A percentile compares a stretch with the other conserved stretches of the same genome.
Conservation (phyloP, 1,140 invertebrate genomes). For the Cyclina sinensis region DNA sequence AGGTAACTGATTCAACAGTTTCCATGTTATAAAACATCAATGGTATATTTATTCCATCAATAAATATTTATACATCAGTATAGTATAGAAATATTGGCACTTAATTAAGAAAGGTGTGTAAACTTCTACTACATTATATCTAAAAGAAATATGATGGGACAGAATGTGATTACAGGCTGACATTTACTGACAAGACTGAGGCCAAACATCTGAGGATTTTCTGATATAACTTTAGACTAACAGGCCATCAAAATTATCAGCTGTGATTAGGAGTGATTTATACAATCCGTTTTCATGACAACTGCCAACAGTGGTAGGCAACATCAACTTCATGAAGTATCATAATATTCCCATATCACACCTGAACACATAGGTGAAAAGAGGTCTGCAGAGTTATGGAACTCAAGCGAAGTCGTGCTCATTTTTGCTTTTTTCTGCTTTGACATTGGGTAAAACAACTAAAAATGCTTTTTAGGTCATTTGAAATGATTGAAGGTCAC, state of each 20-base stretch:
- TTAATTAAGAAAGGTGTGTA: slow-evolving; percentile 43
- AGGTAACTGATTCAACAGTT: not conserved
- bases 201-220: slow-evolving; percentile 5
- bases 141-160: slow-evolving; percentile 2
- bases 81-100: slow-evolving; percentile 11
- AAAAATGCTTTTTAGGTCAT: too few relatives aligned
- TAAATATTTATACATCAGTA: not conserved
- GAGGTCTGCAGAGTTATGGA: not conserved
- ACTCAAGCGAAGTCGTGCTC: not conserved
- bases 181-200: slow-evolving; percentile 14
- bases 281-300: slow-evolving; percentile 56
- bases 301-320: slow-evolving; percentile 37
- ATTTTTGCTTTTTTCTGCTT: too few relatives aligned
- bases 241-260: slow-evolving; percentile 49
- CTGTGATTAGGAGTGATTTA: slow-evolving; percentile 40
- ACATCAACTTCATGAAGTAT: slow-evolving; percentile 41
- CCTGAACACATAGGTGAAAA: slow-evolving; percentile 36
- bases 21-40: not conserved
- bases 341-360: slow-evolving; percentile 32
- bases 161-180: slow-evolving; percentile 17
- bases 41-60: not conserved
- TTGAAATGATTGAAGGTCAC: too few relatives aligned
- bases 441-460: too few relatives aligned
- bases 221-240: slow-evolving; percentile 40
- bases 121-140: slow-evolving; percentile 21